Evolutionary conservation across 2,888 invertebrate species (phyloP).

Genomic region (Criorhina ranunculi): DNA sequence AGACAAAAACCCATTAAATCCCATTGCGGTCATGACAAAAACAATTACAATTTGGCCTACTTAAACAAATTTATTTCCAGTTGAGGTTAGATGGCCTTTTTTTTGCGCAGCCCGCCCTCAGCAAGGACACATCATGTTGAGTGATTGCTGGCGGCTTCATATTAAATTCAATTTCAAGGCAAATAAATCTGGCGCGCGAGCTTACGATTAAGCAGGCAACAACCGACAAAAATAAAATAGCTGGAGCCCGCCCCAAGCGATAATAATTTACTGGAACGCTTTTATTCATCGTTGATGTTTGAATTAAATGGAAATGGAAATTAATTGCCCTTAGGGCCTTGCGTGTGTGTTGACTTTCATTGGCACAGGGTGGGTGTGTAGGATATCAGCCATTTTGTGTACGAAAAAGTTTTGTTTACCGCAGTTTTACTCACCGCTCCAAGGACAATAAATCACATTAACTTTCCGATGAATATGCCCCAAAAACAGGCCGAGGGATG

Average conservation of each 20-base stretch:
- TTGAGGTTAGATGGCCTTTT: background rate
- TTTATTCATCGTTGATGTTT: slow-evolving; percentile 53
- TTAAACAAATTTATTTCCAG: too few species aligned
- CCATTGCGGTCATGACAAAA: too few species aligned
- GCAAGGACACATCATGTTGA: slow-evolving; percentile 17
- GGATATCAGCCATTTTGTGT: slow-evolving; percentile 4
- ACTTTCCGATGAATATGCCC: background rate
- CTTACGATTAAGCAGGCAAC: slow-evolving; percentile 17
- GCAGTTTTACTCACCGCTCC: slow-evolving; percentile 21
- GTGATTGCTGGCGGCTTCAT: slow-evolving; percentile 24
- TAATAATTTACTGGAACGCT: slow-evolving; percentile 46
- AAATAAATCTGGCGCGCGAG: slow-evolving; percentile 41
- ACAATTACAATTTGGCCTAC: background rate
- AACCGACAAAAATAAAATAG: slow-evolving; percentile 34
- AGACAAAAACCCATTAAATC: too few species aligned
- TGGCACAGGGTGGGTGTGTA: background rate
- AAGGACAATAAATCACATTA: slow-evolving; percentile 42
- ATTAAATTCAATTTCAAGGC: slow-evolving; percentile 36
- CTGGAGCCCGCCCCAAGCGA: slow-evolving; percentile 22
- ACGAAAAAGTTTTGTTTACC: slow-evolving; percentile 17
- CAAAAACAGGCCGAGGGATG: too few species aligned
- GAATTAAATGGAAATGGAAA: slow-evolving; percentile 52
- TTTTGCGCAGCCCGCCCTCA: slow-evolving; percentile 7
- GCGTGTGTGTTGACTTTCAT: slow-evolving; percentile 26
- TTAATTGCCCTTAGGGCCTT: slow-evolving; percentile 37